phyloP scores from a whole-genome alignment of 2,797 vertebrate species.

The Trichosurus vulpecula region DNA sequence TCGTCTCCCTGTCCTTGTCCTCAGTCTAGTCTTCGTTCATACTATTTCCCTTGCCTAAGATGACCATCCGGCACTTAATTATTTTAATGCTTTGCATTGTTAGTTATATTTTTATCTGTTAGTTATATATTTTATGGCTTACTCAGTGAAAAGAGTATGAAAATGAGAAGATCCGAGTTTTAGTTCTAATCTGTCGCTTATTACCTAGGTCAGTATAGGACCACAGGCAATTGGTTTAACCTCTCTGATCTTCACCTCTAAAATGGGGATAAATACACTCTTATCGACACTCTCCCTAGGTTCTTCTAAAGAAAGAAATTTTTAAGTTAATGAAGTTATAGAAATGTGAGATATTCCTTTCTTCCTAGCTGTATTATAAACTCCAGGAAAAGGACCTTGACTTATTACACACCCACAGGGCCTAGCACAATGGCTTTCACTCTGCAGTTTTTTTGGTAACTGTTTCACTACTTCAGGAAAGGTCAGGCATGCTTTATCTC shows the following conservation, averaged over 20 bases:
- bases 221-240: background rate
- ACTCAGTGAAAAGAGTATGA: background rate
- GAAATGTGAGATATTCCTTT: background rate
- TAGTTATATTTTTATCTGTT: background rate
- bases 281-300: background rate
- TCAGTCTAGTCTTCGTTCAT: constrained; percentile 26
- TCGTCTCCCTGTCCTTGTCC: background rate
- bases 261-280: background rate
- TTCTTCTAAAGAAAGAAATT: background rate
- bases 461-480: background rate
- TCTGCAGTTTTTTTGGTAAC: background rate
- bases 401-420: background rate
- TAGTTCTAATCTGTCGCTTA: background rate
- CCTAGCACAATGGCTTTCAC: background rate
- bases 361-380: background rate
- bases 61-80: background rate
- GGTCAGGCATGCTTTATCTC: background rate
- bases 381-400: background rate
- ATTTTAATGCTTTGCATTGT: constrained; percentile 36
- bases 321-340: background rate
- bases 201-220: background rate
- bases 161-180: background rate
- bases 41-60: constrained; percentile 4
- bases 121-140: constrained; percentile 18
- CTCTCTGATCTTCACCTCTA: background rate